Evolutionary conservation across 2,113 vertebrate species (phyloP).

Genomic region (Tyrannus savana): DNA sequence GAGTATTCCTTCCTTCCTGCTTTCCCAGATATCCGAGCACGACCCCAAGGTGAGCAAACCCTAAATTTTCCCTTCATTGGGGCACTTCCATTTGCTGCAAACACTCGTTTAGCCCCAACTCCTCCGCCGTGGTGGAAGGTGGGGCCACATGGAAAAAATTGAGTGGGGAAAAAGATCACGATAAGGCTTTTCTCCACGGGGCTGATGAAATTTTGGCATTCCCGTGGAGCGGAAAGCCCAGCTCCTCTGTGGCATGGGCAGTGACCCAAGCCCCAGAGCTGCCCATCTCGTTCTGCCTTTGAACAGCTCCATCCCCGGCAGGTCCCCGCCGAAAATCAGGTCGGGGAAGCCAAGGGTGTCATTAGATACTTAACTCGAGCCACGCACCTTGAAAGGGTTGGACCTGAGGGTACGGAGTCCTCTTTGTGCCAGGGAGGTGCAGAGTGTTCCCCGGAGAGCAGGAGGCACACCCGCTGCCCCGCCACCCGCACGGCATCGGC

Average conservation of each 20-base stretch:
- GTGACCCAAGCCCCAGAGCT: neutral
- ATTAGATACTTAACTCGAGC: neutral
- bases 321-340: neutral
- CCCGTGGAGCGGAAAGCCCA: rapidly evolving
- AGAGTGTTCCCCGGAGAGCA: neutral
- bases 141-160: neutral
- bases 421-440: neutral
- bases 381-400: neutral
- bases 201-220: neutral
- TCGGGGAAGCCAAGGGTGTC: neutral
- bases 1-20: neutral
- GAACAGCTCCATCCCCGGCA: neutral
- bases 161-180: neutral
- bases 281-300: neutral
- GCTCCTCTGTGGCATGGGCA: rapidly evolving
- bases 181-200: neutral
- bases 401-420: slow-evolving; percentile 13
- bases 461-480: neutral
- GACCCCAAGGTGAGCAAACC: rapidly evolving
- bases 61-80: rapidly evolving
- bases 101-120: neutral
- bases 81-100: rapidly evolving
- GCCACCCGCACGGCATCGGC: neutral
- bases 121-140: neutral
- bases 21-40: rapidly evolving